Conservation (phyloP, 2,113 vertebrate genomes). For the Neodon shergylaensis region DNA sequence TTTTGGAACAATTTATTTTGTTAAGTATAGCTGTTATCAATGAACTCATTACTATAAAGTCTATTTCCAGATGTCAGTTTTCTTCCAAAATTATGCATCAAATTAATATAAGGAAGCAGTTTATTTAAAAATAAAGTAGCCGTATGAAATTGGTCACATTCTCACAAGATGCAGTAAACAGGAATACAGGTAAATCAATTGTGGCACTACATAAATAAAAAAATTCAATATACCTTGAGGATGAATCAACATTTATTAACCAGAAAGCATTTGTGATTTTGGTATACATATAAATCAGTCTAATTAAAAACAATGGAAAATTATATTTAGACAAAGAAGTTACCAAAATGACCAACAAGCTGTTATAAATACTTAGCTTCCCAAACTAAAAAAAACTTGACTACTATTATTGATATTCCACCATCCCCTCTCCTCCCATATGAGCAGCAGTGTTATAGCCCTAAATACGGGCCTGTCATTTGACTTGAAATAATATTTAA, state of each 20-base stretch:
- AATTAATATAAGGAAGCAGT: neutral
- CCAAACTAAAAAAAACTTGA: neutral
- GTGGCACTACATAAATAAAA: neutral
- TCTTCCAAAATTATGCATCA: neutral
- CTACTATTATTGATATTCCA: neutral
- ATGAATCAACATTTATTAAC: neutral
- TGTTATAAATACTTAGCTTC: neutral
- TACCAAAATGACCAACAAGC: conserved; percentile 5
- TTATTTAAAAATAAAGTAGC: neutral
- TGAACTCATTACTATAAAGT: neutral
- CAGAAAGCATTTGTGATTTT: neutral
- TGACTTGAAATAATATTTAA: conserved; percentile 1
- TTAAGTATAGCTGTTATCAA: neutral
- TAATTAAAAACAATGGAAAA: neutral
- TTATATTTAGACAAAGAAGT: neutral
- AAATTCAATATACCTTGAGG: neutral
- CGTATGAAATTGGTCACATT: neutral
- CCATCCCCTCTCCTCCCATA: rapidly evolving
- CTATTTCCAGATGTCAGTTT: neutral
- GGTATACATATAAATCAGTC: neutral
- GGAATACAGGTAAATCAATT: neutral
- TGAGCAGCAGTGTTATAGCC: rapidly evolving
- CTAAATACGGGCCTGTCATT: rapidly evolving
- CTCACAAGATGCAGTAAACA: neutral
- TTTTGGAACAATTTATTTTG: conserved; percentile 13